A percentile compares a stretch with the other conserved stretches of the same genome.
phyloP scores from a whole-genome alignment of 2,797 vertebrate species.

The Ficedula albicollis region DNA sequence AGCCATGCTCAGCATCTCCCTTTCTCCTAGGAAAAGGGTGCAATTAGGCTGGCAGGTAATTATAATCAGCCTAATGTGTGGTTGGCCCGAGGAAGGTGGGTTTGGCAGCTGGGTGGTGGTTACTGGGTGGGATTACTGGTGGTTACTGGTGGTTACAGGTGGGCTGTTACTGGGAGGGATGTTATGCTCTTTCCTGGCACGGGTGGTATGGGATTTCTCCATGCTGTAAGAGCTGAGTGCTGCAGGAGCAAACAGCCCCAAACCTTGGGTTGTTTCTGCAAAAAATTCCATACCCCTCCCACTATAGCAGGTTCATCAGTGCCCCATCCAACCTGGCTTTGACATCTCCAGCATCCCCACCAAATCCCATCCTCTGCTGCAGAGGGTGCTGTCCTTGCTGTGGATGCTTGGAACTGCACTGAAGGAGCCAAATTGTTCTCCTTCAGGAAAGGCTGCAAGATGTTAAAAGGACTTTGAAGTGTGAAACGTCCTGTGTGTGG shows the following conservation, averaged over 20 bases:
- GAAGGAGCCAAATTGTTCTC: background rate
- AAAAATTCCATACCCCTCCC: background rate
- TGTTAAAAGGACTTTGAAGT: background rate
- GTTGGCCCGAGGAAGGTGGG: rapidly evolving
- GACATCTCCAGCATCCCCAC: background rate
- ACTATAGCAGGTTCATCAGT: background rate
- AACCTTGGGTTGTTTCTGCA: background rate
- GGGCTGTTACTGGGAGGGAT: rapidly evolving
- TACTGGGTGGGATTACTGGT: rapidly evolving
- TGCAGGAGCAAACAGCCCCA: background rate
- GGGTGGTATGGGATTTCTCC: background rate
- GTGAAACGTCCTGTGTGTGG: background rate
- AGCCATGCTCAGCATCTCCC: background rate
- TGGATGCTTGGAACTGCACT: background rate
- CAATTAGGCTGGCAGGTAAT: conserved; percentile 7
- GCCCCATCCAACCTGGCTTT: background rate
- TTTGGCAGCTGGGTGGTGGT: background rate
- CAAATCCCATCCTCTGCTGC: background rate
- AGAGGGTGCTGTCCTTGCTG: background rate
- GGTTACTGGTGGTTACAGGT: too few species aligned
- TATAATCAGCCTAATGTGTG: background rate
- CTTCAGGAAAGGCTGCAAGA: background rate
- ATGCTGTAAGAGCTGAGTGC: background rate
- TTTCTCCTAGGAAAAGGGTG: background rate
- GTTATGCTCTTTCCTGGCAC: background rate